phyloP scores from a whole-genome alignment of 2,113 vertebrate genomes.

The cattle (Bos taurus) region DNA sequence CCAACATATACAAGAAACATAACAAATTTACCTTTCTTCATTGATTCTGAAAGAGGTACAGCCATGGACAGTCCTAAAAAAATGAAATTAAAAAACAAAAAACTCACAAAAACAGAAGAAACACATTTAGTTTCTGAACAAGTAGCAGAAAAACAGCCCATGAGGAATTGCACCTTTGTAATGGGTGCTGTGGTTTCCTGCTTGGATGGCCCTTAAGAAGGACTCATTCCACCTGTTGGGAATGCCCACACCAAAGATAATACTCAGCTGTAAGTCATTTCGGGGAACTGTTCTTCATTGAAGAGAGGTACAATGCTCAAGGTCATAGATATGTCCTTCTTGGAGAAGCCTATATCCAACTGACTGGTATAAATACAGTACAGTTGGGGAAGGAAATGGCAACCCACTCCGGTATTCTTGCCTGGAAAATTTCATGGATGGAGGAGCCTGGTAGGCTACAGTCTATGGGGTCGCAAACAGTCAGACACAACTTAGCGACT shows the following conservation, averaged over 20 bases:
- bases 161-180: neutral
- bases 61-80: neutral
- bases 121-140: neutral
- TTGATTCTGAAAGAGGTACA: neutral
- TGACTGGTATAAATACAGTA: neutral
- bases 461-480: neutral
- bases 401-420: neutral
- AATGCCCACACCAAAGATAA: neutral
- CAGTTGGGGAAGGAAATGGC: neutral
- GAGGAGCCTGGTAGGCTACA: neutral
- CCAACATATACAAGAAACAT: neutral
- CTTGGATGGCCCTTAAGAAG: neutral
- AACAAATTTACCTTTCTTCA: neutral
- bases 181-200: neutral
- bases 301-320: neutral
- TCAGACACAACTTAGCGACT: fast-evolving
- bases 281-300: neutral
- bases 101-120: neutral
- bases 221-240: neutral
- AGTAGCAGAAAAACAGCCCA: neutral
- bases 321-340: neutral
- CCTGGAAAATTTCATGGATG: neutral
- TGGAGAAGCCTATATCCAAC: neutral
- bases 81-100: neutral
- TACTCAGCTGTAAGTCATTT: neutral